A percentile compares a stretch with the other conserved stretches of the same genome.
Conservation (phyloP, 2,797 vertebrate genomes). For the Gephyroberyx darwinii region DNA sequence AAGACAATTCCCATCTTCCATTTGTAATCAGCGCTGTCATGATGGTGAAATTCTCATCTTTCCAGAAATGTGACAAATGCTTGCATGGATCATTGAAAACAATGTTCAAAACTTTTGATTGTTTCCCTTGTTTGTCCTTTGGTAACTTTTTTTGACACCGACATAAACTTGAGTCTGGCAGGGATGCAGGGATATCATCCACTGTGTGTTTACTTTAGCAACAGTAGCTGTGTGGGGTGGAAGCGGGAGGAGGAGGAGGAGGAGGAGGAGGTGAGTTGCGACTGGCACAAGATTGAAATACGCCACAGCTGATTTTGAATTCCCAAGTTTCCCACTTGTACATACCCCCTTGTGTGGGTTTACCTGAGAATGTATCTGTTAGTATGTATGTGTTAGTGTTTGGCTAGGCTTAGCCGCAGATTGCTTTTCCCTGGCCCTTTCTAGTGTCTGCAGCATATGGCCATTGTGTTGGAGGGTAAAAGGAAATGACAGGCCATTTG, state of each 20-base stretch:
- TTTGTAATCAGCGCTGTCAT: slow-evolving; percentile 57
- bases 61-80: slow-evolving; percentile 38
- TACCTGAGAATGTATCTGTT: slow-evolving; percentile 57
- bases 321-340: slow-evolving; percentile 41
- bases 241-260: slow-evolving; percentile 50
- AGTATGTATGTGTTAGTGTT: slow-evolving; percentile 59
- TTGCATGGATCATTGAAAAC: slow-evolving; percentile 21
- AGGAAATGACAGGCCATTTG: slow-evolving; percentile 87
- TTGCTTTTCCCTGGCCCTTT: slow-evolving; percentile 42
- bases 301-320: slow-evolving; percentile 45
- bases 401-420: slow-evolving; percentile 60
- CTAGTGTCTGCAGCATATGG: slow-evolving; percentile 78
- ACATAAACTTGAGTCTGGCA: slow-evolving; percentile 31
- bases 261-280: slow-evolving; percentile 55
- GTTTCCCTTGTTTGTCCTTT: slow-evolving; percentile 50
- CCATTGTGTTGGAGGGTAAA: slow-evolving; percentile 86
- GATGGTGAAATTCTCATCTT: slow-evolving; percentile 23
- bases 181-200: slow-evolving; percentile 18
- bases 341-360: slow-evolving; percentile 46
- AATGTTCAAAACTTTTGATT: slow-evolving; percentile 45
- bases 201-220: slow-evolving; percentile 45
- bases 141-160: slow-evolving; percentile 39
- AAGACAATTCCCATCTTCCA: slow-evolving; percentile 30
- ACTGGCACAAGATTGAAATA: slow-evolving; percentile 61
- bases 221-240: slow-evolving; percentile 33